Evolutionary conservation across 2,113 vertebrate species (phyloP), one percentile per base, ranked within the genome.

Genomic region (Grammomys surdaster): DNA sequence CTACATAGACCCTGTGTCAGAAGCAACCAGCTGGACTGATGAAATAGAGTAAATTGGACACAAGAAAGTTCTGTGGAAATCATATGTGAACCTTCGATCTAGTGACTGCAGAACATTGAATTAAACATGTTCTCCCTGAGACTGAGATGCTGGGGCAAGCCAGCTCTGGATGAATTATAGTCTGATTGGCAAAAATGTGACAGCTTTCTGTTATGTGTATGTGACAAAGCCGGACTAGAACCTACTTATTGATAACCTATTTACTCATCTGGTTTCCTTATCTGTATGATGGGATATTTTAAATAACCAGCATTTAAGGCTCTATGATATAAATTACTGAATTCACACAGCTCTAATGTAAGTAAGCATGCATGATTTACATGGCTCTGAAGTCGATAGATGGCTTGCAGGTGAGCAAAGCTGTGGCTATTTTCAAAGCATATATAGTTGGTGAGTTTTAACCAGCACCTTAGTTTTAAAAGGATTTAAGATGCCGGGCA

Each of bases 211-310:
- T 92, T 91, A 95, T 93, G 75, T 94, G 80, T 91, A 73, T 56
- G 33, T 16, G 31, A 22, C 19, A 76, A 94, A 14, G 56, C n/a
- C 33, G 93, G 84, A 88, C 86, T 93, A 92, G 97, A 93, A 75
- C 11, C 16, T 88, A 65, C n/a, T 33, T 58, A 33, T 40, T 82
- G n/a, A n/a, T n/a, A 56, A 58, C 51, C 78, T 12, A 54, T 78
- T 31, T 56, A 80, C 33, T n/a, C 33, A 11, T 33, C 51, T 81
- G 78, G 2, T n/a, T 58, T 58, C 78, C 78, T n/a, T 36, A 4
- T 20, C 54, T 58, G 54, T 4, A 36, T 13, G 33, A 56, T n/a
- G 36, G 20, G 54, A 24, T n/a, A 36, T 40, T 81, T 58, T 58
- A 81, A 81, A 58, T 58, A n/a, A 22, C 20, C 20, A 58, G 36